phyloP scores from a whole-genome alignment of 2,888 invertebrate species.

The Tipula vernalis region DNA sequence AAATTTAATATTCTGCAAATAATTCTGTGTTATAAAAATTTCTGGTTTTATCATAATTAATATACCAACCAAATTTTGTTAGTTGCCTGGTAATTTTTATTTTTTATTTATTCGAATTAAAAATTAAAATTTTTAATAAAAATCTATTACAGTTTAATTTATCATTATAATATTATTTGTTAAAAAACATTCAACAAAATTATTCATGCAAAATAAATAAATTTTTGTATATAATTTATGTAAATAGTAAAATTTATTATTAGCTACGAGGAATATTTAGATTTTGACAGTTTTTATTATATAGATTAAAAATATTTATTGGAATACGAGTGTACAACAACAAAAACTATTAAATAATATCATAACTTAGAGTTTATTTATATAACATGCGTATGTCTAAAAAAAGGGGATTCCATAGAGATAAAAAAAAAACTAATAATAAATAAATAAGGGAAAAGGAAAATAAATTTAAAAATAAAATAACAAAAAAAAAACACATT shows the following conservation, averaged over 20 bases:
- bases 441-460: not conserved
- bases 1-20: not conserved
- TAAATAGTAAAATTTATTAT: not conserved
- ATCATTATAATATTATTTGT: not conserved
- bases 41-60: not conserved
- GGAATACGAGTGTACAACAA: not conserved
- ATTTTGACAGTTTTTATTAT: not conserved
- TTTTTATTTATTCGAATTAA: not conserved
- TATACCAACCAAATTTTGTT: not conserved
- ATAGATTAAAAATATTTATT: not conserved
- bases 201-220: not conserved
- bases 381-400: not conserved
- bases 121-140: not conserved
- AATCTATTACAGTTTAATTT: not conserved
- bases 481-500: not conserved
- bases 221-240: not conserved
- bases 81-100: not conserved
- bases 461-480: not conserved
- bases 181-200: not conserved
- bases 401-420: not conserved
- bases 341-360: not conserved
- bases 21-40: not conserved
- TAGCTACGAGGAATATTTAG: not conserved
- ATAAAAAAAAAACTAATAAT: not conserved
- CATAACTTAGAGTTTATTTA: not conserved